A percentile compares a stretch with the other conserved stretches of the same genome.
Evolutionary conservation across 2,888 invertebrate species (phyloP).

Genomic region (Ophion ellenae): DNA sequence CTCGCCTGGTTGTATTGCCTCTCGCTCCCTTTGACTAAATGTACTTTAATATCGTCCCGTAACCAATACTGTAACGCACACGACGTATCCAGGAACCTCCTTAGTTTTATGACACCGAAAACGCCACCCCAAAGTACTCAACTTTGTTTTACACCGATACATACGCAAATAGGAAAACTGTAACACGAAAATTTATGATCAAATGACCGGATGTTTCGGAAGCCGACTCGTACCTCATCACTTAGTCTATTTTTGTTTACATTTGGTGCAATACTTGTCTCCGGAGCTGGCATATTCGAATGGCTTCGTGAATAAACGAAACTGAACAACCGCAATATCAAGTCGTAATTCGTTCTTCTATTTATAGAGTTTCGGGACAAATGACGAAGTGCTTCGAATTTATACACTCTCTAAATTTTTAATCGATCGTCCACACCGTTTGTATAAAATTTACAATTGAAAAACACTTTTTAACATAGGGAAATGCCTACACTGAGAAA

Average conservation of each 20-base stretch:
- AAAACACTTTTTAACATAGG: too few species aligned
- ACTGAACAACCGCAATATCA: too few species aligned
- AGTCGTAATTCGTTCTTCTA: too few species aligned
- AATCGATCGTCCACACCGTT: too few species aligned
- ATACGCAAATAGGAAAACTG: not conserved
- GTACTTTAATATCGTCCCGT: conserved; percentile 52
- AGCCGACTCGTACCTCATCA: not conserved
- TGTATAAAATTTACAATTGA: too few species aligned
- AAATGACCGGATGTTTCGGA: not conserved
- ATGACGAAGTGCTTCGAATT: too few species aligned
- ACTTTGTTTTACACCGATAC: not conserved
- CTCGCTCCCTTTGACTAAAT: conserved; percentile 30
- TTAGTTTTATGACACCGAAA: not conserved
- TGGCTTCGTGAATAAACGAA: too few species aligned
- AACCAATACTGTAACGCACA: not conserved
- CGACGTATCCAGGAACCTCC: not conserved
- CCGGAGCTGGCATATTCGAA: too few species aligned
- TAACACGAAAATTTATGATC: not conserved
- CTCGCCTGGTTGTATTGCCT: not conserved
- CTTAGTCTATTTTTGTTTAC: not conserved
- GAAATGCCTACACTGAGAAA: too few species aligned
- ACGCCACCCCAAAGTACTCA: not conserved
- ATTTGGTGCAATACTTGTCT: not conserved
- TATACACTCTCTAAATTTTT: too few species aligned
- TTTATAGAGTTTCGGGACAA: too few species aligned